phyloP scores from a whole-genome alignment of 1,140 invertebrate genomes.

The Drosophila santomea region DNA sequence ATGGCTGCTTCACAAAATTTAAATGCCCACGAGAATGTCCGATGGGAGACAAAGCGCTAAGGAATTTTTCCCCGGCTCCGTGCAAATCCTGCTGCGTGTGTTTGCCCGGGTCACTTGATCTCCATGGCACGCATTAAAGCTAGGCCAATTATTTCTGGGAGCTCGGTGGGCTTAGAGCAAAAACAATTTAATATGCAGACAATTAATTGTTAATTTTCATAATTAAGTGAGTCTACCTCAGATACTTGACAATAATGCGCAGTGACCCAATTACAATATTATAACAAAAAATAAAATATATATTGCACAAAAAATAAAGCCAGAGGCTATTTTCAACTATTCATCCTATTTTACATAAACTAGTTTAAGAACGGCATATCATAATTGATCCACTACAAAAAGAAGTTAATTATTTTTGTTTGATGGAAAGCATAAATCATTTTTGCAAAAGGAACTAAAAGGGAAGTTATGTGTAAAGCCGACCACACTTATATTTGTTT shows the following conservation, averaged over 20 bases:
- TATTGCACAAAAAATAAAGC: background rate
- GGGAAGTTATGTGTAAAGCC: background rate
- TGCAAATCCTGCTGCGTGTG: constrained; percentile 16
- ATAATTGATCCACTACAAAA: background rate
- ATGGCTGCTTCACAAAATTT: constrained; percentile 79
- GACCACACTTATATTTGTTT: background rate
- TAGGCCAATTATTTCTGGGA: constrained; percentile 47
- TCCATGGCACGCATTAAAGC: constrained; percentile 11
- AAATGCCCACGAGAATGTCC: constrained; percentile 78
- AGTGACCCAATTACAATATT: background rate
- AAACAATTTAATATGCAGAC: constrained; percentile 43
- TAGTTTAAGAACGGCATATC: no score
- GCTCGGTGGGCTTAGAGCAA: background rate
- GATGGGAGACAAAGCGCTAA: constrained; percentile 59
- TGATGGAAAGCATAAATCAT: background rate
- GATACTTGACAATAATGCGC: constrained; percentile 1
- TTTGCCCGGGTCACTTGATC: constrained; percentile 30
- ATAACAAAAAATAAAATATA: background rate
- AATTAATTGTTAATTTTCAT: constrained; percentile 57
- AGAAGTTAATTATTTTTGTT: background rate
- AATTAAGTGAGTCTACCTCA: constrained; percentile 29
- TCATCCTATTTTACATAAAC: no score
- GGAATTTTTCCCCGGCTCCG: constrained; percentile 18
- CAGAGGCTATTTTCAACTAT: background rate
- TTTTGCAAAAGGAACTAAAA: background rate